phyloP scores from a whole-genome alignment of 2,113 vertebrate genomes.

The Sceloporus undulatus region DNA sequence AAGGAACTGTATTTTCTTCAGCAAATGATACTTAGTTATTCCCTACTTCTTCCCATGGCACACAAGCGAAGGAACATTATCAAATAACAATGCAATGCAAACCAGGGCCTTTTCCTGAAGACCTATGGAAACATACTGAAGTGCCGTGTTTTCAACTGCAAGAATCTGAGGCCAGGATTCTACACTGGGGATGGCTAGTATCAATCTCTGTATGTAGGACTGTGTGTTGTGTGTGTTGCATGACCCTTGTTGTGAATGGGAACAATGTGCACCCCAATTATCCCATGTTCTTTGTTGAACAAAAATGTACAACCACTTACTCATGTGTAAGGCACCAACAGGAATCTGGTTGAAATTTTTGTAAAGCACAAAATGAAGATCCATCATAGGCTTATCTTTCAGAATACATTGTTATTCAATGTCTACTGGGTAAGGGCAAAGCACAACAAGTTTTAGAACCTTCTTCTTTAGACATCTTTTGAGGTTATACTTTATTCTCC shows the following conservation, averaged over 20 bases:
- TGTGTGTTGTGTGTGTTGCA: no score
- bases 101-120: fast-evolving
- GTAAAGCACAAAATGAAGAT: background rate
- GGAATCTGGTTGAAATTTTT: background rate
- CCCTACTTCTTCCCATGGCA: background rate
- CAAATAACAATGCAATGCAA: background rate
- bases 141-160: background rate
- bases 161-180: background rate
- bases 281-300: no score
- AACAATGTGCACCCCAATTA: no score
- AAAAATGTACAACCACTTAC: no score
- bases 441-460: slow-evolving; percentile 27
- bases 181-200: no score
- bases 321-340: no score
- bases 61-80: background rate
- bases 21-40: background rate
- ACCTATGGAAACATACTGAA: background rate
- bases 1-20: fast-evolving
- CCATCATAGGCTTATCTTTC: slow-evolving; percentile 30
- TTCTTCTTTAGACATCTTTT: background rate
- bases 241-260: no score
- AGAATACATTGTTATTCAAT: slow-evolving; percentile 43
- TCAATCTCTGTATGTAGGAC: no score
- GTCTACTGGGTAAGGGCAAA: slow-evolving; percentile 35
- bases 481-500: slow-evolving; percentile 31